These are phyloP conservation scores for Cosmopolites sordidus DNA, from an alignment of 2,888 invertebrate genomes.

Conservation along the genomic window DNA sequence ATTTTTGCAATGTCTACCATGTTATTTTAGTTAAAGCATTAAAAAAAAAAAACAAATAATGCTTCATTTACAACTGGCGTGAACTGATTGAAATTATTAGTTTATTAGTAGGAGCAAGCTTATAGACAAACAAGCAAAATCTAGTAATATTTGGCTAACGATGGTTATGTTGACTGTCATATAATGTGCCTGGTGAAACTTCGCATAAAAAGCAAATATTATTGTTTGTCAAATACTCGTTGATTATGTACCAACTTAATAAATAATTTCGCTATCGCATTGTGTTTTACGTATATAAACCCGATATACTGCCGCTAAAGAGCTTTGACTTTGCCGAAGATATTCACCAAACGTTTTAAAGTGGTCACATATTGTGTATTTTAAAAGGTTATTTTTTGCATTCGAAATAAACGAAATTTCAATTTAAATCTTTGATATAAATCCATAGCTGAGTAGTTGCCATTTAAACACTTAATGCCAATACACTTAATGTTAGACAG, in stretches of 20 bases:
- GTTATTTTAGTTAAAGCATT: background rate
- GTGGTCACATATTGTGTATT: too few relatives aligned
- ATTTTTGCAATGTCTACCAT: too few relatives aligned
- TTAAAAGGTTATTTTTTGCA: too few relatives aligned
- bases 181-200: constrained; percentile 30
- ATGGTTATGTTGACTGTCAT: constrained; percentile 31
- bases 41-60: background rate
- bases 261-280: constrained; percentile 1
- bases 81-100: constrained; percentile 1
- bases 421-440: too few relatives aligned
- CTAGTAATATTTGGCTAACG: constrained; percentile 10
- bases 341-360: too few relatives aligned
- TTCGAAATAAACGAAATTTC: too few relatives aligned
- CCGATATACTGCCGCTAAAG: background rate
- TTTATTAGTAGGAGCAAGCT: constrained; percentile 2
- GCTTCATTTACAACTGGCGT: background rate
- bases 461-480: too few relatives aligned
- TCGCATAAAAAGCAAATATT: constrained; percentile 43
- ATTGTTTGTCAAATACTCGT: constrained; percentile 47
- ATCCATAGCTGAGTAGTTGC: too few relatives aligned
- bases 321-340: background rate
- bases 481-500: too few relatives aligned
- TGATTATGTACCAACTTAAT: constrained; percentile 29
- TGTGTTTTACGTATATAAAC: background rate
- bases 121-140: constrained; percentile 9